Percentiles rank a stretch among this genome's conserved stretches.
Conservation (phyloP, 2,888 invertebrate genomes). For the Camptogramma bilineatum region DNA sequence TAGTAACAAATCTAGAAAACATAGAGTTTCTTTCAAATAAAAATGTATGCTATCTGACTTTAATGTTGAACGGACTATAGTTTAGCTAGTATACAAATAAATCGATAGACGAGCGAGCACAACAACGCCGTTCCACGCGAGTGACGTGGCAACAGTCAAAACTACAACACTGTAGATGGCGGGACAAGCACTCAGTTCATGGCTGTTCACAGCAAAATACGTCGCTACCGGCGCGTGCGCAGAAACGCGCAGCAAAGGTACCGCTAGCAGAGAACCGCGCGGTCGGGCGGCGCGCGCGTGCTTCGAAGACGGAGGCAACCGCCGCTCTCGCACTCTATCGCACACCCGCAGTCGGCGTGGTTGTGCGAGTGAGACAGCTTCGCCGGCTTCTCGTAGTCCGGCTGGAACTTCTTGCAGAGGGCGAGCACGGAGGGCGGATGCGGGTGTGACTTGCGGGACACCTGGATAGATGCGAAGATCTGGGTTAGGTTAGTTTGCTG, state of each 20-base stretch:
- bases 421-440: constrained; percentile 83
- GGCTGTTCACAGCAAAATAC: background rate
- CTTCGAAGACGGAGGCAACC: constrained; percentile 45
- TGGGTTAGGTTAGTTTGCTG: constrained; percentile 33
- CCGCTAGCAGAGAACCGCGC: constrained; percentile 73
- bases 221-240: constrained; percentile 29
- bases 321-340: constrained; percentile 49
- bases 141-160: constrained; percentile 19
- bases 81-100: background rate
- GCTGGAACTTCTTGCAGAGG: constrained; percentile 84
- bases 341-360: constrained; percentile 41
- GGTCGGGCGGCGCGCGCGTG: constrained; percentile 59
- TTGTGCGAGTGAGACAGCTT: constrained; percentile 58
- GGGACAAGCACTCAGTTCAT: constrained; percentile 30
- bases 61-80: background rate
- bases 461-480: constrained; percentile 56
- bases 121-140: constrained; percentile 18
- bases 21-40: background rate
- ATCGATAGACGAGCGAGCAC: constrained; percentile 15
- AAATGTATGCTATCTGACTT: too few relatives aligned
- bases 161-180: constrained; percentile 23
- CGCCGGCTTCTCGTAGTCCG: constrained; percentile 81
- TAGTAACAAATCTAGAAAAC: background rate
- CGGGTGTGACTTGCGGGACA: constrained; percentile 86
- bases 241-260: constrained; percentile 43